phyloP scores from a whole-genome alignment of 2,113 vertebrate species.

The Malaclemys terrapin region DNA sequence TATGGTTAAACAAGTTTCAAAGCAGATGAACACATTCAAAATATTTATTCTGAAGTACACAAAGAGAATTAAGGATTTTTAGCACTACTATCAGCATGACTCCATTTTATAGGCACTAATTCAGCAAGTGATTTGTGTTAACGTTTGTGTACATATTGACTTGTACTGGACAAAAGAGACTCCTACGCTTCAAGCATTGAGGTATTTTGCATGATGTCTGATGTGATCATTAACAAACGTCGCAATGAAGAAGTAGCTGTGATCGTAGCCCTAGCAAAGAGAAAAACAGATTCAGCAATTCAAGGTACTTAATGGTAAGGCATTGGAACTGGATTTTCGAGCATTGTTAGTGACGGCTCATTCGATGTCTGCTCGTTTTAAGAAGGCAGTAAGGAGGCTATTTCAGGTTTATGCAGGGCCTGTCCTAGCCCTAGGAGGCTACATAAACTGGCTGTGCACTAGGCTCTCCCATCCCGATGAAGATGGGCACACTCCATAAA shows the following conservation, averaged over 20 bases:
- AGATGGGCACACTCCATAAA: neutral
- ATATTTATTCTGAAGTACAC: constrained; percentile 52
- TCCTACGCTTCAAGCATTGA: constrained; percentile 83
- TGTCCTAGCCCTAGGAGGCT: neutral
- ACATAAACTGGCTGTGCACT: neutral
- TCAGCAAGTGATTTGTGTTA: neutral
- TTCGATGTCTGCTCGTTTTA: neutral
- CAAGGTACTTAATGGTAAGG: rapidly evolving
- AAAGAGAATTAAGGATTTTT: constrained; percentile 48
- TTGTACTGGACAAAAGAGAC: neutral
- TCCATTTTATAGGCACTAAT: neutral
- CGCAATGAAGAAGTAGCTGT: constrained; percentile 97
- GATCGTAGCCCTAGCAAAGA: constrained; percentile 92
- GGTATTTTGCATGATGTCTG: constrained; percentile 95
- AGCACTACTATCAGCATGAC: constrained; percentile 12
- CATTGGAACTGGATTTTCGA: neutral
- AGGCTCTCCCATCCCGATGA: neutral
- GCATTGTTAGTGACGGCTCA: neutral
- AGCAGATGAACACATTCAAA: neutral
- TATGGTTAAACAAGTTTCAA: rapidly evolving
- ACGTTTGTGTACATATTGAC: neutral
- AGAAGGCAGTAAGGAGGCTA: neutral
- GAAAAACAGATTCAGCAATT: constrained; percentile 5
- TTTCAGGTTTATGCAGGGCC: neutral
- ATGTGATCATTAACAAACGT: constrained; percentile 95